phyloP scores from a whole-genome alignment of 1,140 invertebrate genomes.

The Caenorhabditis elegans region DNA sequence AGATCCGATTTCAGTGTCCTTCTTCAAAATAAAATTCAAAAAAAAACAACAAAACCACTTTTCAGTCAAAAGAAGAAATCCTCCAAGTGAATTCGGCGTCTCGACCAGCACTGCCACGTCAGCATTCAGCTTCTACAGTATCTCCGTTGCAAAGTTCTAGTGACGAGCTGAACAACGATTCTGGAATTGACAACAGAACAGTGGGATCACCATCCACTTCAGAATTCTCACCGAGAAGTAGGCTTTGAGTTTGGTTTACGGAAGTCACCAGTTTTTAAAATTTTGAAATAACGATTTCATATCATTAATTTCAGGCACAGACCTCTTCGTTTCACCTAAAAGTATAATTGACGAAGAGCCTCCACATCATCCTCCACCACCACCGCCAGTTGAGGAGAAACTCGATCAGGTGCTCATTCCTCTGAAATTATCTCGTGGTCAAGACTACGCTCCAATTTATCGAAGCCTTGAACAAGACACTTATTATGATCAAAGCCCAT shows the following conservation, averaged over 20 bases:
- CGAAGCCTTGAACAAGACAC: neutral
- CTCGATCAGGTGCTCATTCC: constrained; percentile 33
- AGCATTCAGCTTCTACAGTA: constrained; percentile 3
- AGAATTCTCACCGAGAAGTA: constrained; percentile 46
- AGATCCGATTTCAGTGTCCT: too few species aligned
- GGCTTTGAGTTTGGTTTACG: neutral
- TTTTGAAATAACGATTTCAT: too few species aligned
- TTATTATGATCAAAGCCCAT: constrained; percentile 7
- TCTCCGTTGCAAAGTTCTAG: constrained; percentile 8
- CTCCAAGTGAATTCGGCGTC: neutral
- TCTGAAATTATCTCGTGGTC: neutral
- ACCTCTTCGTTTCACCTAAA: constrained; percentile 28
- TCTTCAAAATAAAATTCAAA: too few species aligned
- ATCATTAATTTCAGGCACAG: constrained; percentile 36
- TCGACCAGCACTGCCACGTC: neutral
- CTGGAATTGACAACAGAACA: constrained; percentile 46
- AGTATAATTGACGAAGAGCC: constrained; percentile 10
- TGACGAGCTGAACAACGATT: constrained; percentile 44
- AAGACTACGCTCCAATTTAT: constrained; percentile 21
- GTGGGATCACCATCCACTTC: constrained; percentile 47
- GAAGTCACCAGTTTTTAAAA: too few species aligned
- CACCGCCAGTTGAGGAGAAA: constrained; percentile 20
- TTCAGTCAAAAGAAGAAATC: constrained; percentile 12
- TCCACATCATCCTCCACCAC: constrained; percentile 36
- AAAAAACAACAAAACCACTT: neutral